phyloP scores from a whole-genome alignment of 2,797 vertebrate genomes.

The Phaenicophaeus curvirostris region DNA sequence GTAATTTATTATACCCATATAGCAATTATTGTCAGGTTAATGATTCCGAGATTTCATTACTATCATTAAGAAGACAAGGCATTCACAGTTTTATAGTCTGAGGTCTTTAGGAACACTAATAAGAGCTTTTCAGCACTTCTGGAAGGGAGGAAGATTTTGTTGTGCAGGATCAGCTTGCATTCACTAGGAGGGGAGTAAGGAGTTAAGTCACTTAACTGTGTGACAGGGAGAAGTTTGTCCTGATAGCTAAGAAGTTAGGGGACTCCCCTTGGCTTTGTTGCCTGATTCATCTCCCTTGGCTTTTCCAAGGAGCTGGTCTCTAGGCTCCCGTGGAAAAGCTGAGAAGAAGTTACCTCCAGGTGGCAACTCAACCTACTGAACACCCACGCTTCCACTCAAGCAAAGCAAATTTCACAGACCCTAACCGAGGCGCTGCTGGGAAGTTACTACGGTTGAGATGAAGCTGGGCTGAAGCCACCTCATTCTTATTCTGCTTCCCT shows the following conservation, averaged over 20 bases:
- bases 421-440: background rate
- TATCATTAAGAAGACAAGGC: conserved; percentile 21
- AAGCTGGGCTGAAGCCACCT: background rate
- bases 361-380: background rate
- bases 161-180: background rate
- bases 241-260: background rate
- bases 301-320: background rate
- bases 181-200: background rate
- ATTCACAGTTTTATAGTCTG: background rate
- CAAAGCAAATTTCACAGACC: background rate
- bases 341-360: background rate
- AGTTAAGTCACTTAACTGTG: background rate
- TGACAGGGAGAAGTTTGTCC: background rate
- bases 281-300: background rate
- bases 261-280: background rate
- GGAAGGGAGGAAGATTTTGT: background rate
- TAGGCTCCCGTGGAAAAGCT: background rate
- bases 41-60: conserved; percentile 17
- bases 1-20: conserved; percentile 30
- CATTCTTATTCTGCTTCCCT: background rate
- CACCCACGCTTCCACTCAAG: background rate
- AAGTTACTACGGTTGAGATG: background rate
- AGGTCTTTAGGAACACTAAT: conserved; percentile 13
- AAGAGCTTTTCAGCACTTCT: background rate
- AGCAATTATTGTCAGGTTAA: conserved; percentile 24